Percentiles rank a stretch among this genome's conserved stretches.
Conservation (phyloP, 1,140 invertebrate species). For the Drosophila erecta region DNA sequence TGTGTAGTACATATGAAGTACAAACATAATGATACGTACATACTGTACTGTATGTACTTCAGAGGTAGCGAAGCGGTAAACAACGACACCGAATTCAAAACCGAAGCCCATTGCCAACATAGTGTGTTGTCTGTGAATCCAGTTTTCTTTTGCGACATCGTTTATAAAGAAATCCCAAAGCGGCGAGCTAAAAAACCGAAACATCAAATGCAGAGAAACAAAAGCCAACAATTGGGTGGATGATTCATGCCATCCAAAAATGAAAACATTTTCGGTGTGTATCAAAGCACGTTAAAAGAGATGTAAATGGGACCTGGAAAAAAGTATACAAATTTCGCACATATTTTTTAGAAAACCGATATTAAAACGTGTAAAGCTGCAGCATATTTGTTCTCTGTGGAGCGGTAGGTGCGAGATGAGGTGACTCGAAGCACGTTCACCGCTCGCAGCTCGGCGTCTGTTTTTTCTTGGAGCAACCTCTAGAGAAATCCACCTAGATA, state of each 20-base stretch:
- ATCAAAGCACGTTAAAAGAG: neutral
- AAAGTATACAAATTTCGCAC: neutral
- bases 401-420: slow-evolving; percentile 35
- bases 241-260: neutral
- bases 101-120: slow-evolving; percentile 43
- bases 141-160: slow-evolving; percentile 54
- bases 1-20: no score
- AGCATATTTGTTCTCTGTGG: slow-evolving; percentile 3
- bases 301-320: neutral
- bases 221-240: neutral
- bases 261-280: neutral
- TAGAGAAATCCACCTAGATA: slow-evolving; percentile 46
- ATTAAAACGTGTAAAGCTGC: neutral
- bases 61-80: slow-evolving; percentile 35
- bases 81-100: slow-evolving; percentile 49
- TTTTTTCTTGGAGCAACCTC: slow-evolving; percentile 50
- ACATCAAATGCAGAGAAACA: slow-evolving; percentile 11
- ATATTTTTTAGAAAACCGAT: neutral
- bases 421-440: slow-evolving; percentile 59
- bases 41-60: slow-evolving; percentile 11
- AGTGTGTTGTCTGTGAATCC: slow-evolving; percentile 42
- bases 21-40: neutral
- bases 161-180: slow-evolving; percentile 46
- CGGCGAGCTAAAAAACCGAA: slow-evolving; percentile 16
- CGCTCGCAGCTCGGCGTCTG: slow-evolving; percentile 10